phyloP scores from a whole-genome alignment of 2,797 vertebrate species.

The Cryptoblepharus egeriae region DNA sequence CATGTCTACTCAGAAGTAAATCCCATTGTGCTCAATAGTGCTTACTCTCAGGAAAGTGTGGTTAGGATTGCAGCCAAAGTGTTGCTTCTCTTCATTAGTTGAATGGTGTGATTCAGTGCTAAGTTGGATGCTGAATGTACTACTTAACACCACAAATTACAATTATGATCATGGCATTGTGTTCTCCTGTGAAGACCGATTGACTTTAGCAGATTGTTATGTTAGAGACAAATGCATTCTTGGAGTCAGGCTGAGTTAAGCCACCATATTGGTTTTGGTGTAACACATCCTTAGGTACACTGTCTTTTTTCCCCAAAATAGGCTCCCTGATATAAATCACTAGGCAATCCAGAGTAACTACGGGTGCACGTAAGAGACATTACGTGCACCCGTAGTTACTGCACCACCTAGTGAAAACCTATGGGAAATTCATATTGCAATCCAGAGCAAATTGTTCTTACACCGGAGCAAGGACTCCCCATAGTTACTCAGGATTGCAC shows the following conservation, averaged over 20 bases:
- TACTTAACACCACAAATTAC: constrained; percentile 51
- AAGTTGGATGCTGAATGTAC: constrained; percentile 52
- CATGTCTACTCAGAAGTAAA: no score
- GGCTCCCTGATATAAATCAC: constrained; percentile 78
- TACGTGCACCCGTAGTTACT: no score
- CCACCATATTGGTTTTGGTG: constrained; percentile 65
- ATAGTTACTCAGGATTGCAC: no score
- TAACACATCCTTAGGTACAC: constrained; percentile 70
- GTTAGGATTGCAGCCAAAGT: no score
- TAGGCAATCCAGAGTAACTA: constrained; percentile 79
- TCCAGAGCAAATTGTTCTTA: no score
- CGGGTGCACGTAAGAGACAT: no score
- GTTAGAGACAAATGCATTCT: background rate
- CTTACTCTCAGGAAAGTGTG: no score
- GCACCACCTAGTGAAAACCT: no score
- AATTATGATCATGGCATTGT: constrained; percentile 12
- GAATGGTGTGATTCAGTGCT: constrained; percentile 40
- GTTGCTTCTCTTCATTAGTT: constrained; percentile 55
- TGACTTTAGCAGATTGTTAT: background rate
- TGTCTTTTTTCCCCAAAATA: constrained; percentile 70
- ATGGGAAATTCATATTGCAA: no score
- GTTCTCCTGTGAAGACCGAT: constrained; percentile 19
- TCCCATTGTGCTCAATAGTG: no score
- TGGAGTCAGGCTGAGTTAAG: constrained; percentile 21
- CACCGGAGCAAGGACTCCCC: no score